phyloP scores from a whole-genome alignment of 30 jellyfish, hydroid and myxozoan genomes.

The Aurelia sp. region DNA sequence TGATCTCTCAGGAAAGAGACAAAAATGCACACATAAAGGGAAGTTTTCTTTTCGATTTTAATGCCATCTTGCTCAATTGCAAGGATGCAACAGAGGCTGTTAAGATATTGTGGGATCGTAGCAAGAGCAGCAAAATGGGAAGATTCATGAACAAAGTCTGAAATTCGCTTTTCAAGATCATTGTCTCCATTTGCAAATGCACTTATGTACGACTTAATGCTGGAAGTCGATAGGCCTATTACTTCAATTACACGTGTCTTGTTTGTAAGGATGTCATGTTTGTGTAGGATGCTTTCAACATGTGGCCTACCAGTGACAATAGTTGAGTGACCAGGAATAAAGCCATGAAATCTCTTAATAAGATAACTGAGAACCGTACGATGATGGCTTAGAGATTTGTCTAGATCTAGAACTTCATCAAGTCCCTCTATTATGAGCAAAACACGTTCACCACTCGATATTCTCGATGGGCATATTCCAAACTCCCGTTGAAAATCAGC shows the following conservation, averaged over 20 bases:
- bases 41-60: neutral
- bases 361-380: neutral
- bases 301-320: slow-evolving; percentile 7
- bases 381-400: neutral
- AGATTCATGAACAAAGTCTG: neutral
- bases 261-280: neutral
- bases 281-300: neutral
- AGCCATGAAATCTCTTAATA: neutral
- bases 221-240: neutral
- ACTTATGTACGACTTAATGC: neutral
- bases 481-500: neutral
- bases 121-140: neutral
- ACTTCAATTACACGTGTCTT: neutral
- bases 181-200: neutral
- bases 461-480: neutral
- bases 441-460: neutral
- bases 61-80: neutral
- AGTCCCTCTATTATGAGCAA: neutral
- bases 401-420: neutral
- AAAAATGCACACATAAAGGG: neutral
- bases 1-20: neutral
- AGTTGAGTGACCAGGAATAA: neutral
- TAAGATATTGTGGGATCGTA: neutral
- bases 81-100: slow-evolving; percentile 1
- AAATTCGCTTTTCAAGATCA: neutral